Percentiles rank a stretch among this genome's conserved stretches.
Evolutionary conservation across 1,140 invertebrate species (phyloP).

Genomic region (Drosophila kepulauana): DNA sequence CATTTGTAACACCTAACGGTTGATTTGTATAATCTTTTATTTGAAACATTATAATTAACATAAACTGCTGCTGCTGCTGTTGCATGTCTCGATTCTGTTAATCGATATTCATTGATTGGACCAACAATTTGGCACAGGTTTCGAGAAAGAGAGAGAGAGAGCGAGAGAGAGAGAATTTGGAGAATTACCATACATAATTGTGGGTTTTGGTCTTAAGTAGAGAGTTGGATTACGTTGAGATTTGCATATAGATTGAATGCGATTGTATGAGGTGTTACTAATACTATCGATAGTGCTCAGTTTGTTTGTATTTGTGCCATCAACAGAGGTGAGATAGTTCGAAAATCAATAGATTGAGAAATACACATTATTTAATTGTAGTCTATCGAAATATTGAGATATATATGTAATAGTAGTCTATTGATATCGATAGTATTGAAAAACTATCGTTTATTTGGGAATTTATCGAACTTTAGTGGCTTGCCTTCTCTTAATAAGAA

Average conservation of each 20-base stretch:
- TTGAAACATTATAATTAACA: conserved; percentile 69
- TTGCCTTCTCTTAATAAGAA: no score
- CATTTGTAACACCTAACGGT: conserved; percentile 80
- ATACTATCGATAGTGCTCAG: neutral
- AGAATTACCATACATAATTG: conserved; percentile 34
- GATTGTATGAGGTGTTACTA: neutral
- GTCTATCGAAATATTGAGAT: no score
- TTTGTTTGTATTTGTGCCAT: neutral
- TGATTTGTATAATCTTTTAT: conserved; percentile 70
- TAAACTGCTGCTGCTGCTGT: conserved; percentile 27
- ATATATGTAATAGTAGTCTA: no score
- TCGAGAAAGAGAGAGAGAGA: no score
- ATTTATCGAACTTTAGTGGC: no score
- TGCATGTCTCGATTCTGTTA: conserved; percentile 18
- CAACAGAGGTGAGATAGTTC: neutral
- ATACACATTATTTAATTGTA: no score
- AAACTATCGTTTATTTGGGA: no score
- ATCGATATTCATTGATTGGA: conserved; percentile 31
- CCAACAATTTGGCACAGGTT: conserved; percentile 30
- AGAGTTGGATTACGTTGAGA: neutral
- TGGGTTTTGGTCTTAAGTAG: neutral
- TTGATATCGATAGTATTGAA: no score
- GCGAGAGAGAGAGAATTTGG: neutral
- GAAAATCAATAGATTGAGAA: no score
- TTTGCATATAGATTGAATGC: neutral